Base-by-base conservation (phyloP, 2,888 invertebrate genomes). In the Tanypteryx hageni region DNA sequence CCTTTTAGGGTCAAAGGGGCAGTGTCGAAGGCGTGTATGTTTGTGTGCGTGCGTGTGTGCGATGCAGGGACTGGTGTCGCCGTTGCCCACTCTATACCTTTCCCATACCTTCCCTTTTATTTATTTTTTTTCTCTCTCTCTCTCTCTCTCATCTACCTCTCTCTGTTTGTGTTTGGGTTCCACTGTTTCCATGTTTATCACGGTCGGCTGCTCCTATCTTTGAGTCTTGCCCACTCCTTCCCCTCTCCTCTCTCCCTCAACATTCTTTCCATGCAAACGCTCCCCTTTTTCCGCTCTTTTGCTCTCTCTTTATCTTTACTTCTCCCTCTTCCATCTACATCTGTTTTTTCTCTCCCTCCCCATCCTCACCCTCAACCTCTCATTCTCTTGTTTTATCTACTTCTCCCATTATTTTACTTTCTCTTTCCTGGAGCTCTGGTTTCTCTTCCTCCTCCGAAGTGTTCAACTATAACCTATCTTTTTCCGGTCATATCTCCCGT, bases 151-250 rank as follows among this genome's bases (percentile, higher is more conserved):
- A 7, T 82, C 31, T 82, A 14, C 22, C 14, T 59, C 86, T 27
- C 61, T 64, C 44, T 11, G 4, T 7, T 14, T 27, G 13, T 76
- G 10, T 76, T 27, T 27, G 76, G n/a, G 83, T 56, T 83, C 57
- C 83, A 16, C 57, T 57, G 56, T 27, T 83, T 83, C 57, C 83
- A 83, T 57, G 57, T 83, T n/a, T 83, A 83, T 31, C 83, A 57
- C 83, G 57, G 56, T 57, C 83, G 18, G 83, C 27, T 83, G 56
- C 56, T 27, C 83, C 14, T 56, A n/a, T n/a, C 83, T 57, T 83
- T 83, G 56, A 11, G 16, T n/a, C 56, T 44, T 18, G 16, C 57
- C 64, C 64, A 11, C 13, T n/a, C 4, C 56, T 1, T 44, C 56
- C 83, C n/a, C 10, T 44, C 83, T n/a, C 56, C 56, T 57, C 16